Evolutionary conservation across 2,113 vertebrate genomes (phyloP).

Genomic region (Promerops cafer): DNA sequence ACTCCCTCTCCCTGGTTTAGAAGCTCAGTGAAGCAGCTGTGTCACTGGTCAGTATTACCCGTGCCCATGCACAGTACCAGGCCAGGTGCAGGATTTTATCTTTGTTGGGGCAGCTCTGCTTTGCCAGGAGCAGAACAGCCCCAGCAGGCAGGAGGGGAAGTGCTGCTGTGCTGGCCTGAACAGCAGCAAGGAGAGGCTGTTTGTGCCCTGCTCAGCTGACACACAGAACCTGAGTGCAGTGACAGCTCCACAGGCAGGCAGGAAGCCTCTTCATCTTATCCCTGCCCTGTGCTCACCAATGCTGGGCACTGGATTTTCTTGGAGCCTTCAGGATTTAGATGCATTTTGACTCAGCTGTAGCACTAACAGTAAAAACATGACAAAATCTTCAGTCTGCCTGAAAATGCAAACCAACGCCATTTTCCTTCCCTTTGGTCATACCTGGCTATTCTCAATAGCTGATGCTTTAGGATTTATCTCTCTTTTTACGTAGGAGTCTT

Average conservation of each 20-base stretch:
- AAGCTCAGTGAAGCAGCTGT: background rate
- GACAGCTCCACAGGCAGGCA: background rate
- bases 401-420: background rate
- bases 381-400: background rate
- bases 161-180: background rate
- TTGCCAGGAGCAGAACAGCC: background rate
- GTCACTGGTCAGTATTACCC: background rate
- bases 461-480: background rate
- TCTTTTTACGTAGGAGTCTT: background rate
- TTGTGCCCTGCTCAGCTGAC: background rate
- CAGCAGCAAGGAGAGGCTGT: background rate
- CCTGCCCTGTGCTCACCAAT: background rate
- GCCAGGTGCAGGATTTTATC: background rate
- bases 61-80: background rate
- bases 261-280: background rate
- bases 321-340: background rate
- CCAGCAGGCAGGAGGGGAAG: background rate
- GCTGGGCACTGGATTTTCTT: background rate
- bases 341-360: background rate
- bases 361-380: background rate
- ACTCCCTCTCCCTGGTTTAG: background rate
- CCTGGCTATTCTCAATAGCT: background rate
- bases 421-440: background rate
- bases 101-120: background rate
- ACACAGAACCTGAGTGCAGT: background rate